phyloP scores from a whole-genome alignment of 1,140 invertebrate genomes.

The Conopomorpha cramerella region DNA sequence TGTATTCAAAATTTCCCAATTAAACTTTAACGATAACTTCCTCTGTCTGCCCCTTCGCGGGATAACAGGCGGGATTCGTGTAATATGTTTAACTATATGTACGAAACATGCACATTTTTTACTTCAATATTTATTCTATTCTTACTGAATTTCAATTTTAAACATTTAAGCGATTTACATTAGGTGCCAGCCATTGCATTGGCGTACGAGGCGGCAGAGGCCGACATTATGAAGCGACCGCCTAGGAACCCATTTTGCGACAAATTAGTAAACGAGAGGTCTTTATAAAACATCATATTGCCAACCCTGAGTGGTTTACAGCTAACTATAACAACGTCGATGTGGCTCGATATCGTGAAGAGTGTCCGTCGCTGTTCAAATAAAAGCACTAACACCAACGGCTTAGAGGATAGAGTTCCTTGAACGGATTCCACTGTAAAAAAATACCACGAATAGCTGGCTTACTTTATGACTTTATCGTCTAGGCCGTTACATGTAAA shows the following conservation, averaged over 20 bases:
- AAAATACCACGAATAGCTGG: not conserved
- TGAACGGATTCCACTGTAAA: too few species aligned
- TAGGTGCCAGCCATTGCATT: conserved; percentile 97
- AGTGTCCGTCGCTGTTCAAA: conserved; percentile 13
- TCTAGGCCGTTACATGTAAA: too few species aligned
- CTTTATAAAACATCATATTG: conserved; percentile 33
- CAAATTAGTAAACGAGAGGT: conserved; percentile 98
- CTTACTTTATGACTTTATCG: not conserved
- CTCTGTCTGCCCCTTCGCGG: too few species aligned
- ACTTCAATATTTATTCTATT: too few species aligned
- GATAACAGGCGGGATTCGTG: too few species aligned
- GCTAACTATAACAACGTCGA: conserved; percentile 33
- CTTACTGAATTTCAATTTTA: too few species aligned
- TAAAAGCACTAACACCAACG: not conserved
- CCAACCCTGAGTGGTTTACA: conserved; percentile 36
- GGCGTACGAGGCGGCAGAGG: conserved; percentile 97
- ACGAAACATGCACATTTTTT: too few species aligned
- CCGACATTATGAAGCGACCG: conserved; percentile 98
- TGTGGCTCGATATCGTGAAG: conserved; percentile 43
- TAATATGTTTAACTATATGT: too few species aligned
- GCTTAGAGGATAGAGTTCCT: too few species aligned
- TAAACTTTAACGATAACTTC: too few species aligned
- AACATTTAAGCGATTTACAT: conserved; percentile 26
- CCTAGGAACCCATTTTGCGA: conserved; percentile 94
- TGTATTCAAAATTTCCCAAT: too few species aligned